Evolutionary conservation across 1,140 invertebrate species (phyloP).

Genomic region (Drosophila eugracilis): DNA sequence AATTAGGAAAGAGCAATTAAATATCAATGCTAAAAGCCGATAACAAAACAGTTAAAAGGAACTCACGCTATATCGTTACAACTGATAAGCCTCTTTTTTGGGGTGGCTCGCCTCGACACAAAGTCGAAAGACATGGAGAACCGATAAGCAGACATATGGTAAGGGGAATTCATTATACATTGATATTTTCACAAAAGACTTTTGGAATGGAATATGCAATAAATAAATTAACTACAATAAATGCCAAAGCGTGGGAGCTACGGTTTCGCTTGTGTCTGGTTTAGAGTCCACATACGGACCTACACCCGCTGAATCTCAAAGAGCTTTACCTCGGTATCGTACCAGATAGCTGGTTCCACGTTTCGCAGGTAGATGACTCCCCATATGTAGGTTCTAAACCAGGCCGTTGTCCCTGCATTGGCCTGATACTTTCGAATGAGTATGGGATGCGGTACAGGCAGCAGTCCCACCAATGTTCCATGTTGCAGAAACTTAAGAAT

Average conservation of each 20-base stretch:
- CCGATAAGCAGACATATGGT: slow-evolving; percentile 24
- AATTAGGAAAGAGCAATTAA: slow-evolving; percentile 37
- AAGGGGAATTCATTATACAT: slow-evolving; percentile 35
- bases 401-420: slow-evolving; percentile 98
- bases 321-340: slow-evolving; percentile 99
- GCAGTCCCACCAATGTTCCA: slow-evolving; percentile 97
- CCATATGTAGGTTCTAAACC: slow-evolving; percentile 99
- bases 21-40: slow-evolving; percentile 38
- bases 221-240: slow-evolving; percentile 86
- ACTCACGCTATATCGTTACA: slow-evolving; percentile 42
- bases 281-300: slow-evolving; percentile 84
- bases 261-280: slow-evolving; percentile 21
- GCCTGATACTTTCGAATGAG: slow-evolving; percentile 99
- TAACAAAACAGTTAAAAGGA: slow-evolving; percentile 35
- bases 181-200: slow-evolving; percentile 30
- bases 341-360: slow-evolving; percentile 99
- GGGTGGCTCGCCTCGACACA: slow-evolving; percentile 9
- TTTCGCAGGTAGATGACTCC: slow-evolving; percentile 99
- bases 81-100: slow-evolving; percentile 53
- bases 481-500: slow-evolving; percentile 99
- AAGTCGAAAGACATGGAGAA: slow-evolving; percentile 10
- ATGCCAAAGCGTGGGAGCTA: slow-evolving; percentile 86
- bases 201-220: slow-evolving; percentile 62
- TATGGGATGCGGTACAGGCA: slow-evolving; percentile 99
- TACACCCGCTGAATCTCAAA: slow-evolving; percentile 98